phyloP scores from a whole-genome alignment of 2,113 vertebrate species.

The Sturnira hondurensis region DNA sequence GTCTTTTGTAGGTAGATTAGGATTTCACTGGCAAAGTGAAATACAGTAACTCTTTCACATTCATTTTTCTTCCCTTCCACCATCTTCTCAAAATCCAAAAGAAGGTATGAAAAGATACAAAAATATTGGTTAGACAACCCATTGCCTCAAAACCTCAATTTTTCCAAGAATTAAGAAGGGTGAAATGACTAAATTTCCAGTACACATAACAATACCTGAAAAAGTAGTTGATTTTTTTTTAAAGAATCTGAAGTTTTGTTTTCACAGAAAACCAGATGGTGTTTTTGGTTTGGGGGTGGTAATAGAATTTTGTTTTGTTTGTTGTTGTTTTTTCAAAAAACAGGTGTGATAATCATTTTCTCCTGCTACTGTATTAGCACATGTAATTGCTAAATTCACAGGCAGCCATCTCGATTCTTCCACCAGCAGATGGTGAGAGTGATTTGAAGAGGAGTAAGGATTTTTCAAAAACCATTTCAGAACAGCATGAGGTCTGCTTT shows the following conservation, averaged over 20 bases:
- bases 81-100: neutral
- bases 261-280: constrained; percentile 72
- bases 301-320: constrained; percentile 60
- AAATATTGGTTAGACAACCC: constrained; percentile 8
- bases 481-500: constrained; percentile 62
- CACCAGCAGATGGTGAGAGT: constrained; percentile 77
- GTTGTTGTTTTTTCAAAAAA: constrained; percentile 61
- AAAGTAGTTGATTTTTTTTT: constrained; percentile 29
- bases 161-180: constrained; percentile 32
- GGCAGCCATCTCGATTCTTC: constrained; percentile 58
- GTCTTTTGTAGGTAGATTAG: neutral
- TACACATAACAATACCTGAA: constrained; percentile 47
- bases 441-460: constrained; percentile 71
- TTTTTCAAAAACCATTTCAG: constrained; percentile 74
- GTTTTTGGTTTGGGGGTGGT: constrained; percentile 44
- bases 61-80: neutral
- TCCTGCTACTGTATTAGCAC: constrained; percentile 69
- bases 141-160: neutral
- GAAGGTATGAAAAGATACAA: neutral
- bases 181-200: constrained; percentile 5
- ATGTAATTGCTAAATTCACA: constrained; percentile 77
- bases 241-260: constrained; percentile 28
- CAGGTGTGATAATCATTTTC: constrained; percentile 70
- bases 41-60: neutral
- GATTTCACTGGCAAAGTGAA: neutral